Percentiles rank a stretch among this genome's conserved stretches.
Conservation (phyloP, 30 jellyfish, hydroid and myxozoan genomes). For the Hydra vulgaris region DNA sequence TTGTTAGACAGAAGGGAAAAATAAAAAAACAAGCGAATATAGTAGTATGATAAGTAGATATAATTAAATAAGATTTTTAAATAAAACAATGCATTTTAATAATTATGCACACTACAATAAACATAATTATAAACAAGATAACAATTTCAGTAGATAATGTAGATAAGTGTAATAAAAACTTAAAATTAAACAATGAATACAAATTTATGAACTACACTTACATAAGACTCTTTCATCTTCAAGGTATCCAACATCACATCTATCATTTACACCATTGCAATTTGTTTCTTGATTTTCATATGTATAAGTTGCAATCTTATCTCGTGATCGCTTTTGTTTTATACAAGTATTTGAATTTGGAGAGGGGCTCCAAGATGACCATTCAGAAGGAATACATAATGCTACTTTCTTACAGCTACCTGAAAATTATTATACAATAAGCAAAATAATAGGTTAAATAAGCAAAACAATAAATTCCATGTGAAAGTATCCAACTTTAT, state of each 20-base stretch:
- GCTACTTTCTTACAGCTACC: slow-evolving; percentile 77
- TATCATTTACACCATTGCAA: slow-evolving; percentile 46
- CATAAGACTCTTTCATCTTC: slow-evolving; percentile 14
- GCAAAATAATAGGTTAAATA: too few relatives aligned
- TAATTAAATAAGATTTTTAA: too few relatives aligned
- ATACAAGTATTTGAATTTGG: slow-evolving; percentile 49
- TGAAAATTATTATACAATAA: too few relatives aligned
- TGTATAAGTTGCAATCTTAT: slow-evolving; percentile 45
- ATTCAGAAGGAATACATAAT: slow-evolving; percentile 36
- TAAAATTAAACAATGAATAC: slow-evolving; percentile 4
- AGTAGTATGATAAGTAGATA: too few relatives aligned
- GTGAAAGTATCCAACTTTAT: too few relatives aligned
- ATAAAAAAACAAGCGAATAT: too few relatives aligned
- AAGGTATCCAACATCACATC: slow-evolving; percentile 1
- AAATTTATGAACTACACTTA: not conserved
- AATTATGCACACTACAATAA: too few relatives aligned
- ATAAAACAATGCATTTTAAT: too few relatives aligned
- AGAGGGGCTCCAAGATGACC: slow-evolving; percentile 78
- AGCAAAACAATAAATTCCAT: too few relatives aligned
- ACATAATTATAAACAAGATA: not conserved
- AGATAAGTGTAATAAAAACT: slow-evolving; percentile 9
- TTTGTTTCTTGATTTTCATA: slow-evolving; percentile 29
- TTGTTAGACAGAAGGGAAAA: too few relatives aligned
- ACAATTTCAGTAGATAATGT: not conserved
- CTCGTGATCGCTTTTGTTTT: slow-evolving; percentile 53